Conservation (phyloP, 2,888 invertebrate genomes). For the Ophioninae sp. region DNA sequence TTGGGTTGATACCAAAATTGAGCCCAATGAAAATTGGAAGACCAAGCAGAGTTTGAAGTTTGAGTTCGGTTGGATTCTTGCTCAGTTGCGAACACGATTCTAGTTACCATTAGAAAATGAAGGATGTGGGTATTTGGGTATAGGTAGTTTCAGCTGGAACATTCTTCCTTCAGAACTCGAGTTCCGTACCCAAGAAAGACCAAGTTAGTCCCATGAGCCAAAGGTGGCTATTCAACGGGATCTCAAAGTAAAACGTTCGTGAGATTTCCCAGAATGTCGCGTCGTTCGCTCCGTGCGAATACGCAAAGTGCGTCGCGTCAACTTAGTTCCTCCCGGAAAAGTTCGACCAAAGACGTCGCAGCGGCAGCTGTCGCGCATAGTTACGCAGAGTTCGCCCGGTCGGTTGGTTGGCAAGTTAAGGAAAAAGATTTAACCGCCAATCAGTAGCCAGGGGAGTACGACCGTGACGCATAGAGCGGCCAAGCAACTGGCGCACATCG, state of each 20-base stretch:
- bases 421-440: slow-evolving; percentile 75
- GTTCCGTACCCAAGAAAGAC: not conserved
- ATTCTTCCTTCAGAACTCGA: too few relatives aligned
- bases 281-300: not conserved
- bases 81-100: too few relatives aligned
- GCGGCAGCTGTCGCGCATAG: not conserved
- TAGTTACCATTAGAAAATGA: too few relatives aligned
- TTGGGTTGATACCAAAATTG: too few relatives aligned
- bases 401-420: not conserved
- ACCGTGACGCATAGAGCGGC: slow-evolving; percentile 82
- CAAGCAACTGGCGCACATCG: slow-evolving; percentile 82
- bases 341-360: not conserved
- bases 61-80: too few relatives aligned
- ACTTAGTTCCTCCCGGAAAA: not conserved
- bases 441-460: slow-evolving; percentile 82
- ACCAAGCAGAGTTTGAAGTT: too few relatives aligned
- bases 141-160: too few relatives aligned
- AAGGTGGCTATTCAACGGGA: not conserved
- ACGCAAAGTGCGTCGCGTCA: not conserved
- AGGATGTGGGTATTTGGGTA: too few relatives aligned
- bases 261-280: slow-evolving; percentile 7
- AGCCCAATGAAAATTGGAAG: too few relatives aligned
- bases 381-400: not conserved
- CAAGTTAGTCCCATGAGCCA: not conserved
- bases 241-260: slow-evolving; percentile 8